A percentile compares a stretch with the other conserved stretches of the same genome.
phyloP scores from a whole-genome alignment of 2,888 invertebrate genomes.

The Chorisops tibialis region DNA sequence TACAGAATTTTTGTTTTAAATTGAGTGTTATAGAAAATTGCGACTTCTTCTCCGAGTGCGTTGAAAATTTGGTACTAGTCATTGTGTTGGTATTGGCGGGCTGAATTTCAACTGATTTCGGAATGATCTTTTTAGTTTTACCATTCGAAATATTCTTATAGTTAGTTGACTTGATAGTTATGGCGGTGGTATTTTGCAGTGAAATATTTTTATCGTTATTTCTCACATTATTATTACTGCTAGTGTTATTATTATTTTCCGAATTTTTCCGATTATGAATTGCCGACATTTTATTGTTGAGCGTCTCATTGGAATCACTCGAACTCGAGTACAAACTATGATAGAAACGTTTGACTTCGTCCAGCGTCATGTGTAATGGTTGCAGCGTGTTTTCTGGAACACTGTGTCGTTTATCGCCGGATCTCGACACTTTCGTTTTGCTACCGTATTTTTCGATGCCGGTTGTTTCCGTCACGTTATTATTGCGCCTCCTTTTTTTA shows the following conservation, averaged over 20 bases:
- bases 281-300: conserved; percentile 15
- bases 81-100: conserved; percentile 36
- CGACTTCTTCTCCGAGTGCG: conserved; percentile 60
- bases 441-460: conserved; percentile 34
- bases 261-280: conserved; percentile 38
- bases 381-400: conserved; percentile 66
- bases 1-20: conserved; percentile 80
- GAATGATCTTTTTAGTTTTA: conserved; percentile 30
- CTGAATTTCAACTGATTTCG: conserved; percentile 17
- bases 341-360: conserved; percentile 79
- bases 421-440: conserved; percentile 28
- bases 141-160: conserved; percentile 20
- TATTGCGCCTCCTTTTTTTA: conserved; percentile 47
- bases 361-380: conserved; percentile 78
- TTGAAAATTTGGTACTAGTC: conserved; percentile 38
- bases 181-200: conserved; percentile 4
- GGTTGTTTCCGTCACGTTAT: conserved; percentile 44
- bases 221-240: conserved; percentile 10
- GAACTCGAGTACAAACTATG: conserved; percentile 78
- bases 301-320: conserved; percentile 61
- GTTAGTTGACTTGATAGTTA: conserved; percentile 24
- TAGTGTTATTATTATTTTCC: conserved; percentile 14
- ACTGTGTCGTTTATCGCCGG: conserved; percentile 63
- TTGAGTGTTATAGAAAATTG: conserved; percentile 66
- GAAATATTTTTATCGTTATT: conserved; percentile 3